Percentiles rank a stretch among this genome's conserved stretches.
Evolutionary conservation across 2,797 vertebrate genomes (phyloP).

Genomic region (Channa striata): DNA sequence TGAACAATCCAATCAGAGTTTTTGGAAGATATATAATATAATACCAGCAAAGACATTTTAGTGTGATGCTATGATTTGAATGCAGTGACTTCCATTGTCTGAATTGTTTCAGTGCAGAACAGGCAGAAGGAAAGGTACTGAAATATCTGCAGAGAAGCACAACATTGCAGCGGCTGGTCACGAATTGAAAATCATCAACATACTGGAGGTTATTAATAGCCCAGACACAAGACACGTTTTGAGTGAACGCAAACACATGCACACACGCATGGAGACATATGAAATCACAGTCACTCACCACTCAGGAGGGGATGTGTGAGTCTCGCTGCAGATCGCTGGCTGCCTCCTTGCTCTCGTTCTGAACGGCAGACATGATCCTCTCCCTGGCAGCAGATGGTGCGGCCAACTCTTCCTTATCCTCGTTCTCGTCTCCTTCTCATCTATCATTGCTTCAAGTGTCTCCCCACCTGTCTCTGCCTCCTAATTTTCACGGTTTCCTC

Average conservation of each 20-base stretch:
- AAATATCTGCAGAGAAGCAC: conserved; percentile 34
- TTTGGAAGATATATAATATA: neutral
- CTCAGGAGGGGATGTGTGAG: conserved; percentile 49
- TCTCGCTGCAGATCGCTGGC: conserved; percentile 57
- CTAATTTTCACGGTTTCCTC: conserved; percentile 11
- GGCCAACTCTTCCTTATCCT: conserved; percentile 51
- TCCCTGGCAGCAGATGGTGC: conserved; percentile 62
- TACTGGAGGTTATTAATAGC: conserved; percentile 25
- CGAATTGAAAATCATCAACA: conserved; percentile 11
- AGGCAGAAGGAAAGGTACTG: neutral
- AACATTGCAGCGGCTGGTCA: neutral
- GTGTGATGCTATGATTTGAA: neutral
- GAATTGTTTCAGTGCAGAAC: conserved; percentile 14
- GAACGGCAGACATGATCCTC: conserved; percentile 49
- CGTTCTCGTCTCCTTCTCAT: conserved; percentile 27
- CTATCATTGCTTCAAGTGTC: conserved; percentile 27
- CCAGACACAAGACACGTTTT: neutral
- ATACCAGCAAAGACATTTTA: neutral
- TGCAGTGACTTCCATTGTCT: neutral
- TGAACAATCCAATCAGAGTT: too few species aligned
- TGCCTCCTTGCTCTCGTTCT: conserved; percentile 48
- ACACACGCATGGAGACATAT: neutral
- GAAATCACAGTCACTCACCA: conserved; percentile 62
- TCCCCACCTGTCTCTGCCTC: conserved; percentile 14
- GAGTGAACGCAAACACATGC: neutral